Base-by-base conservation (phyloP, 1,140 invertebrate genomes). In the Diorhabda carinulata region DNA sequence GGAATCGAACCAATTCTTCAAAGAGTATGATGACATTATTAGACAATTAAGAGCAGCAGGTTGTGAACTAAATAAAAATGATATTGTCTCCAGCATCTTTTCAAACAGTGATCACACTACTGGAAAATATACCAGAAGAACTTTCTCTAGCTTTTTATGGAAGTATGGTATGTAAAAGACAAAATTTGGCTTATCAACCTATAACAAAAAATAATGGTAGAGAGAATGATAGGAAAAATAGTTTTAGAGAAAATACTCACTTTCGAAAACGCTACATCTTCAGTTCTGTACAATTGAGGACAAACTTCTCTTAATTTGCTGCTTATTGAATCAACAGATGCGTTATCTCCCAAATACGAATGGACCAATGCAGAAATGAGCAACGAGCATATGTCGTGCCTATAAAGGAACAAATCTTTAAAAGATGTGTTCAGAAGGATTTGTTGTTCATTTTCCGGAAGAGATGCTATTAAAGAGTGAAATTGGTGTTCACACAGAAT, bases 251-350 rank as follows among this genome's bases (percentile, higher is more conserved):
- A 58, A 3, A 67, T 62, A 25, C 69, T 79, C 83, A 93, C 91
- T 86, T 98, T 95, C 25, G 96, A 90, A 81, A 93, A 96, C 45
- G 95, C 92, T 10, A 95, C 97, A 85, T 99, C 97, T 85, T 99
- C 97, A 76, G 90, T 90, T 75, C 92, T 92, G 78, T 98, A 99
- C 2, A 99, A 85, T 75, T 91, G 92, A 0, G 97, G 97, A 80
- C 97, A 99, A 0, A 96, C 86, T 78, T 97, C 90, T 62, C 96
- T 84, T n/a, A 99, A 82, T 81, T 91, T 91, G 10, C 85, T 83
- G 70, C 94, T 98, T 47, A 99, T 94, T 0, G 92, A 88, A 81
- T 97, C 94, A 1, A 97, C 94, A 3, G 93, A 94, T 0, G 97
- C 95, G 82, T 97, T 96, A 80, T 99, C 97, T 66, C 92, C 91